Conservation (phyloP, 2,888 invertebrate species). For the Scelioninae gen. 1 region DNA sequence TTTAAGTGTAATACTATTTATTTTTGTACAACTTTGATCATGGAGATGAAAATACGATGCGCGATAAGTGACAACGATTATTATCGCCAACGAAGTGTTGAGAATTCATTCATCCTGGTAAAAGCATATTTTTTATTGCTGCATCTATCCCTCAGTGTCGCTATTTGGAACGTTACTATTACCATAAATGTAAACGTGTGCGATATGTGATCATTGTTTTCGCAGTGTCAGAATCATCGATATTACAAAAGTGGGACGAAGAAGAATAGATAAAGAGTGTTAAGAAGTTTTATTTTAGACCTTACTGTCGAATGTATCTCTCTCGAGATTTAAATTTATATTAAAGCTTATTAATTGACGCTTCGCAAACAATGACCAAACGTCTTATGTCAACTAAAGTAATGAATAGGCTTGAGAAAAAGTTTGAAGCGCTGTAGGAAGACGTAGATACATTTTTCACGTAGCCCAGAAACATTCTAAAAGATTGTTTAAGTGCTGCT, state of each 20-base stretch:
- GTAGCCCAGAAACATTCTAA: constrained; percentile 55
- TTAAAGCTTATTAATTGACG: constrained; percentile 29
- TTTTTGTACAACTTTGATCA: constrained; percentile 26
- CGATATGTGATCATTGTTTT: constrained; percentile 56
- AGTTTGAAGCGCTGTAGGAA: constrained; percentile 62
- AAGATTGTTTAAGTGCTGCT: constrained; percentile 35
- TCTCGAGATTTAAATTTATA: neutral
- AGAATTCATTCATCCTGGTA: constrained; percentile 31
- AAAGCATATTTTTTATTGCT: constrained; percentile 61
- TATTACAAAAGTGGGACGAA: neutral
- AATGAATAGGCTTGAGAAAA: constrained; percentile 55
- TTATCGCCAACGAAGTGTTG: constrained; percentile 29
- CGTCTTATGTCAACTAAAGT: constrained; percentile 50
- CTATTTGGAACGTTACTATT: constrained; percentile 47
- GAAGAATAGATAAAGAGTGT: constrained; percentile 2
- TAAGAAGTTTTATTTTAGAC: neutral
- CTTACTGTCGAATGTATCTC: no score
- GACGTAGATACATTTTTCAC: constrained; percentile 63
- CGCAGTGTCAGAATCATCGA: constrained; percentile 29
- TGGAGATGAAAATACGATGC: constrained; percentile 9
- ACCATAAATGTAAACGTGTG: constrained; percentile 68
- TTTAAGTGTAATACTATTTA: constrained; percentile 62
- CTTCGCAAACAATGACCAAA: constrained; percentile 60
- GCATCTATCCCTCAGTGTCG: constrained; percentile 54
- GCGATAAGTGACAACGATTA: constrained; percentile 43